Percentiles rank a stretch among this genome's conserved stretches.
Conservation (phyloP, 2,888 invertebrate species). For the Polymixis lichenea region DNA sequence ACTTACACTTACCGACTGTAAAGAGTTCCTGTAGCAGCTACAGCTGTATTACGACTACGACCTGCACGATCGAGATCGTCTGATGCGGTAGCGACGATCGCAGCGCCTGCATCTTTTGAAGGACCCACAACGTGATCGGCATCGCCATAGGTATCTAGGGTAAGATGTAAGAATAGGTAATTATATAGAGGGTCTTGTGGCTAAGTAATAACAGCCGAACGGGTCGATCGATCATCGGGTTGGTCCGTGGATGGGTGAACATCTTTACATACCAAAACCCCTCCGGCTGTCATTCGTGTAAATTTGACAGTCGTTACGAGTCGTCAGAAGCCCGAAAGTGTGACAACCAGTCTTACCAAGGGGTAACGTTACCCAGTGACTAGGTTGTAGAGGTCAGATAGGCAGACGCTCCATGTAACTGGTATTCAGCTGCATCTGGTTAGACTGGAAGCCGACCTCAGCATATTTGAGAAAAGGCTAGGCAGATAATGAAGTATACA, state of each 20-base stretch:
- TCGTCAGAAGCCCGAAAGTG: too few species aligned
- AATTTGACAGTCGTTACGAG: too few species aligned
- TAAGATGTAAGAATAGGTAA: too few species aligned
- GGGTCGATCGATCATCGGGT: not conserved
- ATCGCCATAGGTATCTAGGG: constrained; percentile 9
- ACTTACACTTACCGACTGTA: constrained; percentile 10
- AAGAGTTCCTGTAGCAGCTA: too few species aligned
- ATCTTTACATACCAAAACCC: not conserved
- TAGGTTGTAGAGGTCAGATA: too few species aligned
- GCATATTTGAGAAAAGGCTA: too few species aligned
- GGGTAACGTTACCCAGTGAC: too few species aligned
- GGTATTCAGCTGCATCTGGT: too few species aligned
- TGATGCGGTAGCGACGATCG: constrained; percentile 25
- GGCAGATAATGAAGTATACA: too few species aligned
- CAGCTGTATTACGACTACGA: not conserved
- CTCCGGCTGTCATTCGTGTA: not conserved
- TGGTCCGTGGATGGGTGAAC: not conserved
- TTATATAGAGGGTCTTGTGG: not conserved
- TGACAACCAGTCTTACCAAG: too few species aligned
- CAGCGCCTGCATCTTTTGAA: constrained; percentile 41
- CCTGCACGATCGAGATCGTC: constrained; percentile 1
- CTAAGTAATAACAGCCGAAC: not conserved
- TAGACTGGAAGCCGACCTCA: too few species aligned
- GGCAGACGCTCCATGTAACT: too few species aligned
- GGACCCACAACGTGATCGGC: constrained; percentile 25